These are phyloP conservation scores for Rhinatrema bivittatum DNA, from an alignment of 2,797 vertebrate genomes.

Conservation along the genomic window DNA sequence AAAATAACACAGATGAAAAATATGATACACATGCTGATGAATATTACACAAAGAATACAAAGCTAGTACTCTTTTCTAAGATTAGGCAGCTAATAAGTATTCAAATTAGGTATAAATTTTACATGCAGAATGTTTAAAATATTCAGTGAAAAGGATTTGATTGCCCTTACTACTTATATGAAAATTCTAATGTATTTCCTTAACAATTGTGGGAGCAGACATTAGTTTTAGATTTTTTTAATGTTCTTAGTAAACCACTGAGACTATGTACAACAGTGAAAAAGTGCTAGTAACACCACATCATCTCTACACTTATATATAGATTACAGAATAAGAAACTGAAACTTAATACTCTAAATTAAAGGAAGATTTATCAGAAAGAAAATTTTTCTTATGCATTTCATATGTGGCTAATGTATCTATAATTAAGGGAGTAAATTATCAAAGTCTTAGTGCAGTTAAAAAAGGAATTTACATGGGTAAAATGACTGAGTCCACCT, in stretches of 20 bases:
- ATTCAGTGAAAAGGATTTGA: conserved; percentile 95
- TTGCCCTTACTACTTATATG: conserved; percentile 89
- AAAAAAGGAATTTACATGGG: too few species aligned
- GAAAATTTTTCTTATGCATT: too few species aligned
- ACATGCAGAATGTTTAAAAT: conserved; percentile 97
- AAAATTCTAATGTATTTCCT: conserved; percentile 82
- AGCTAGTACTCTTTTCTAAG: conserved; percentile 79
- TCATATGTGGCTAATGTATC: too few species aligned
- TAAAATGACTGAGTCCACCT: too few species aligned
- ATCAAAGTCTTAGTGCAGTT: too few species aligned
- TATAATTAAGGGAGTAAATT: too few species aligned
- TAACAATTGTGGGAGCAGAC: conserved; percentile 51
- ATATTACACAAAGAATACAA: conserved; percentile 85
- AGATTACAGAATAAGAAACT: conserved; percentile 29
- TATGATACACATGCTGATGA: conserved; percentile 72
- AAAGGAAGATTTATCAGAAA: too few species aligned
- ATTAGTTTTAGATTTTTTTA: conserved; percentile 37
- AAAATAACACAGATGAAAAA: conserved; percentile 61
- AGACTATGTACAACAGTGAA: conserved; percentile 19
- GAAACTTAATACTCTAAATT: too few species aligned
- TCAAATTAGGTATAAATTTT: conserved; percentile 99
- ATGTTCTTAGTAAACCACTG: conserved; percentile 36
- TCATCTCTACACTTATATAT: conserved; percentile 30
- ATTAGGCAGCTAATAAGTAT: conserved; percentile 96
- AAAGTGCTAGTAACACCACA: conserved; percentile 42